Percentiles rank a stretch among this genome's conserved stretches.
phyloP scores from a whole-genome alignment of 2,113 vertebrate species.

The Phalacrocorax brasilianus region DNA sequence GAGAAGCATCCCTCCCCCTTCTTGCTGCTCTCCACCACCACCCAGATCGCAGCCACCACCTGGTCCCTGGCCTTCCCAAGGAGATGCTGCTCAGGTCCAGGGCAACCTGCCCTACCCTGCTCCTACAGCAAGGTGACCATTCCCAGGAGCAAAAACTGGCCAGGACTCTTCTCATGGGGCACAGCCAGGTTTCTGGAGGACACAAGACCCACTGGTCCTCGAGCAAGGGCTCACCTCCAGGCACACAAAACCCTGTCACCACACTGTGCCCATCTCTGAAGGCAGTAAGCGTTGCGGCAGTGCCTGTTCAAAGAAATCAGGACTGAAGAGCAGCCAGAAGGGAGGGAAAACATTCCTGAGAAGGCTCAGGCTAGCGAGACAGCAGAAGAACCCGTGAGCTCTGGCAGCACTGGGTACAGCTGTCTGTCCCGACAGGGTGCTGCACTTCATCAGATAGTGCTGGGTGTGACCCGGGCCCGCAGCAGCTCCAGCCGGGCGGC shows the following conservation, averaged over 20 bases:
- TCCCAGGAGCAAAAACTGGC: neutral
- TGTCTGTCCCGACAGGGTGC: rapidly evolving
- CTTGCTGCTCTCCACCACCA: neutral
- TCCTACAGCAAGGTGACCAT: neutral
- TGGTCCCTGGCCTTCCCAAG: neutral
- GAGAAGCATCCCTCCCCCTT: neutral
- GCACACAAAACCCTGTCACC: neutral
- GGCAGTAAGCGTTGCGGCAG: neutral
- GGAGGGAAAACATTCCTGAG: neutral
- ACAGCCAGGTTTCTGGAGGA: neutral
- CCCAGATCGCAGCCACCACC: neutral
- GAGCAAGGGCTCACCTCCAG: neutral
- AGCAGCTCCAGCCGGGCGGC: neutral
- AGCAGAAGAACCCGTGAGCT: neutral
- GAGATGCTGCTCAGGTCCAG: neutral
- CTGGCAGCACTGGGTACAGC: neutral
- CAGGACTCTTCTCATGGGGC: neutral
- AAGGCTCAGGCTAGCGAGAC: neutral
- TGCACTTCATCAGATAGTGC: neutral
- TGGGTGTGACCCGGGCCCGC: neutral
- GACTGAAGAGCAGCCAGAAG: neutral
- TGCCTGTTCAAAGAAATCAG: neutral
- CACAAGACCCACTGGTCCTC: rapidly evolving
- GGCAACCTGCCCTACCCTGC: neutral
- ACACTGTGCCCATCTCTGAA: neutral